Conservation (phyloP, 23 tunicate species). For the Halocynthia aurantium region DNA sequence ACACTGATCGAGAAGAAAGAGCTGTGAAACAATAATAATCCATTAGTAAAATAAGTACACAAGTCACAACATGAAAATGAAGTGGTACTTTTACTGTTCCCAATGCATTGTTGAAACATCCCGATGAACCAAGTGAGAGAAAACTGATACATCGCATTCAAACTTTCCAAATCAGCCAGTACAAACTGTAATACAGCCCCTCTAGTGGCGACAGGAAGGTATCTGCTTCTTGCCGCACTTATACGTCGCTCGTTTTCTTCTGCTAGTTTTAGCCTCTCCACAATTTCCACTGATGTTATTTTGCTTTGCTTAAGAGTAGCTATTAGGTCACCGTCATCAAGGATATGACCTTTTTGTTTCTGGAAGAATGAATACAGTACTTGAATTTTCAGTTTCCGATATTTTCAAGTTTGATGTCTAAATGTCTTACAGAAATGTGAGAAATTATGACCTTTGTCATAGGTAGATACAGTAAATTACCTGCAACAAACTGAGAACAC, state of each 20-base stretch:
- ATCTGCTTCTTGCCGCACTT: constrained; percentile 67
- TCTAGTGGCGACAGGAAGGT: constrained; percentile 89
- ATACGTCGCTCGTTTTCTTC: constrained; percentile 78
- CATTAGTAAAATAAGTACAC: background rate
- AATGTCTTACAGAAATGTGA: no score
- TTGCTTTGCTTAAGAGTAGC: constrained; percentile 71
- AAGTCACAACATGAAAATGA: background rate
- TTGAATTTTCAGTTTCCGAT: no score
- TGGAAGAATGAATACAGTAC: background rate
- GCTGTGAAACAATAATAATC: constrained; percentile 2
- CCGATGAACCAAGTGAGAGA: constrained; percentile 83
- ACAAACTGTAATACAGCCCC: constrained; percentile 96
- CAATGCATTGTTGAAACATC: constrained; percentile 65
- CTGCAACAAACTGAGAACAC: constrained; percentile 61
- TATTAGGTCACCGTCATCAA: constrained; percentile 84
- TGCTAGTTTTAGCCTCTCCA: constrained; percentile 39
- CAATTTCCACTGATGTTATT: constrained; percentile 65
- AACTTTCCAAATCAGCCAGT: constrained; percentile 62
- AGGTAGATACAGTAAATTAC: constrained; percentile 3
- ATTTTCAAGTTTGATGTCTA: no score
- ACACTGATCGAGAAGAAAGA: background rate
- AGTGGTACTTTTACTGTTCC: constrained; percentile 30
- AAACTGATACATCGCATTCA: constrained; percentile 93
- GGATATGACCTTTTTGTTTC: constrained; percentile 79
- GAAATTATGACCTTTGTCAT: background rate